Base-by-base conservation (phyloP, 2,888 invertebrate genomes). In the Pammene fasciana region DNA sequence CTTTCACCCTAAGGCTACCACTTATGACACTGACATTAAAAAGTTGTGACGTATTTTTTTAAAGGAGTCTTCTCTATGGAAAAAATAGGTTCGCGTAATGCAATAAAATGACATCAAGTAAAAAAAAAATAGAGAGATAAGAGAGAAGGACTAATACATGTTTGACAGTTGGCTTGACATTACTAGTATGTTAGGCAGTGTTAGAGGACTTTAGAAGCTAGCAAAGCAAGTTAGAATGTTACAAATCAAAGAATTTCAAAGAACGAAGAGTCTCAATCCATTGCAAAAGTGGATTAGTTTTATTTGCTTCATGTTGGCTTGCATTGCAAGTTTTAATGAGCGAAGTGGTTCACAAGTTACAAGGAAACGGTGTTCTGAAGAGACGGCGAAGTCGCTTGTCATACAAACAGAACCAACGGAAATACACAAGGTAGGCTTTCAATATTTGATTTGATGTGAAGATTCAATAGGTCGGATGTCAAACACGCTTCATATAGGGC, bases 241-340 rank as follows among this genome's bases (percentile, higher is more conserved):
- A 34, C 3, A 45, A 26, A 13, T 13, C 6, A 26, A 48, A 61
- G 14, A 26, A 60, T 16, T 14, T 7, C 36, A 38, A 48, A 61
- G 3, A 2, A 0, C 14, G 10, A 11, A 38, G 36, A 8, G 11
- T 38, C 11, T 38, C 14, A 36, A 38, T 50, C 3, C 14, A 7
- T 8, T 5, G 61, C 26, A 8, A 61, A 48, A 61, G 16, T 18
- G 48, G 16, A 50, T 16, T 48, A 50, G 61, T 52, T 62, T 18
- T 50, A 48, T 61, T 48, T 34, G 36, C 36, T 50, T 16, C 48
- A n/a, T n/a, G 48, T 61, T 50, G 16, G 38, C 6, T n/a, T 11
- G 16, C 13, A 13, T 50, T 50, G 38, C 16, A 50, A 62, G 50
- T 50, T 62, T 62, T 52, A 62, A 62, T 62, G 61, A 62, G 50